Evolutionary conservation across 23 tunicate genomes (phyloP).

Genomic region (Halocynthia roretzi): DNA sequence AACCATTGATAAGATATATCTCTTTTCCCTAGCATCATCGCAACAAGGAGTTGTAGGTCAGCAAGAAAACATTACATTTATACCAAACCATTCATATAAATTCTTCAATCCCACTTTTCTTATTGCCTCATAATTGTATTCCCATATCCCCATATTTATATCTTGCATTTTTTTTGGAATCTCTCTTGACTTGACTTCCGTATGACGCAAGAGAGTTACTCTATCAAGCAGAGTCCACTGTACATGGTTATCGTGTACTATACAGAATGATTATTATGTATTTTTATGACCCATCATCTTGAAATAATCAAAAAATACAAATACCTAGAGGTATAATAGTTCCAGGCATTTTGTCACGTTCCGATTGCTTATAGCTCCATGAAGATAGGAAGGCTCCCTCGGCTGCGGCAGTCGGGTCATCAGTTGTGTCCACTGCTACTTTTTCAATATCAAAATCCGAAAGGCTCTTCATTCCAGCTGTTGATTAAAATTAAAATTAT

Average conservation of each 20-base stretch:
- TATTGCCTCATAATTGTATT: no score
- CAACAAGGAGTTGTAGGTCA: no score
- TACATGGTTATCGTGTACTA: no score
- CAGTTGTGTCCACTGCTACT: conserved; percentile 40
- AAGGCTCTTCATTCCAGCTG: conserved; percentile 63
- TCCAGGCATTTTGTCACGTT: conserved; percentile 57
- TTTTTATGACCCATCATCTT: background rate
- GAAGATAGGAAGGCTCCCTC: conserved; percentile 71
- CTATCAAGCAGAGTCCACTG: no score
- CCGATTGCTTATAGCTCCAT: conserved; percentile 83
- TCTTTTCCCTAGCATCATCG: no score
- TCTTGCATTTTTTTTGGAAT: no score
- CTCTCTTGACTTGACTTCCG: no score
- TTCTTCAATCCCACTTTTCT: no score
- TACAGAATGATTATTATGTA: background rate
- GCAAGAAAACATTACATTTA: no score
- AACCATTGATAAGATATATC: background rate
- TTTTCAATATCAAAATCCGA: conserved; percentile 41
- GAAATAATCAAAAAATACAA: background rate
- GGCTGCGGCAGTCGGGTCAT: conserved; percentile 49
- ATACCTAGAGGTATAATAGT: conserved; percentile 14
- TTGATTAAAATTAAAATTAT: background rate
- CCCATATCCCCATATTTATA: no score
- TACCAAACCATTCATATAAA: no score
- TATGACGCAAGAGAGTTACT: no score